These are phyloP conservation scores for Trichechus manatus DNA, from an alignment of 2,113 vertebrate species.

Conservation along the genomic window DNA sequence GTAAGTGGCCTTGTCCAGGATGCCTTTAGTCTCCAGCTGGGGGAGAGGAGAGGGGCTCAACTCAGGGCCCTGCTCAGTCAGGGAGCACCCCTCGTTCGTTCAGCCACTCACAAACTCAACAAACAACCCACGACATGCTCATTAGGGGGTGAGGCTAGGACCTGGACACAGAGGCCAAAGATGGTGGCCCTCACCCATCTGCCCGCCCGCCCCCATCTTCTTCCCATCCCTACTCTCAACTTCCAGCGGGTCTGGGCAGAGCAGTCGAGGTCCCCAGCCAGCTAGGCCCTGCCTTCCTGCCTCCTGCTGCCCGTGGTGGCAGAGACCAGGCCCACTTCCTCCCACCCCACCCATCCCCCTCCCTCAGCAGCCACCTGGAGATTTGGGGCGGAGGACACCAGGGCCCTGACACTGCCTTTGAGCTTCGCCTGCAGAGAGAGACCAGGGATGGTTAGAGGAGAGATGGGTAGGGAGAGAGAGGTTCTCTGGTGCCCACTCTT, in stretches of 20 bases:
- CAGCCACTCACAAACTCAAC: neutral
- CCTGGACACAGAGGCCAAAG: neutral
- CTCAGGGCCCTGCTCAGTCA: neutral
- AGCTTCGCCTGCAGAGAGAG: slow-evolving; percentile 83
- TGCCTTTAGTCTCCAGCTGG: slow-evolving; percentile 74
- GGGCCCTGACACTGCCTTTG: slow-evolving; percentile 80
- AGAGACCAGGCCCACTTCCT: neutral
- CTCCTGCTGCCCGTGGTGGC: neutral
- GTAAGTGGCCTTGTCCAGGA: slow-evolving; percentile 50
- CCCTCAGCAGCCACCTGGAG: slow-evolving; percentile 84
- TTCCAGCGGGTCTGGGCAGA: neutral
- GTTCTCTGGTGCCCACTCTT: accelerated
- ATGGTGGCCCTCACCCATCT: neutral
- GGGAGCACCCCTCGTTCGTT: neutral
- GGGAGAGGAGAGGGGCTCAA: neutral
- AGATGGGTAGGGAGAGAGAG: accelerated
- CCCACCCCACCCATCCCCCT: neutral
- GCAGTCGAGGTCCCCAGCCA: neutral
- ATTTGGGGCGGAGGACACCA: slow-evolving; percentile 72
- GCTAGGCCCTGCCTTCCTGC: neutral
- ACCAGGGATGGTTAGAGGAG: neutral
- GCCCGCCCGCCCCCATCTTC: neutral
- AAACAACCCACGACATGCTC: accelerated
- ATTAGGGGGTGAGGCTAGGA: neutral
- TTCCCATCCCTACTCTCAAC: neutral